Evolutionary conservation across 1,140 invertebrate genomes (phyloP).

Genomic region (Drosophila asahinai): DNA sequence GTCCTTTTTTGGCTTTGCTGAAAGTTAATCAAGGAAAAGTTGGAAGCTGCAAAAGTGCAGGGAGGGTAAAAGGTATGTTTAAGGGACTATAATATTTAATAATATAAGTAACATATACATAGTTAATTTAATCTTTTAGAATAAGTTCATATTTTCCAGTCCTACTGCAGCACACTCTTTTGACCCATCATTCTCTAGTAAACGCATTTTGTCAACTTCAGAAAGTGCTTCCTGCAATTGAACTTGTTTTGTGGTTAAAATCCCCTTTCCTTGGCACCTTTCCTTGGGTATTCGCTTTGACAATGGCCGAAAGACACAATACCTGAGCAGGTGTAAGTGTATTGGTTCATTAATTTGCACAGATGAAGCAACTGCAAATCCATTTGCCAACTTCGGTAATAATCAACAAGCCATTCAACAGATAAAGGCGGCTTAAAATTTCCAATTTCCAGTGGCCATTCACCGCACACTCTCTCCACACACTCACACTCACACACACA

Average conservation of each 20-base stretch:
- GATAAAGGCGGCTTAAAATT: constrained; percentile 57
- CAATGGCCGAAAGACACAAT: constrained; percentile 3
- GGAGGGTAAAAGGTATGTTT: background rate
- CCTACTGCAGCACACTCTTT: no score
- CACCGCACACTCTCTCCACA: constrained; percentile 9
- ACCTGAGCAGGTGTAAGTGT: constrained; percentile 1
- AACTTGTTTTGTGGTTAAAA: background rate
- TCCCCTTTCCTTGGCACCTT: background rate
- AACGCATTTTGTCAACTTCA: constrained; percentile 8
- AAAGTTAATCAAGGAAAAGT: constrained; percentile 30
- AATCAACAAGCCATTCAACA: constrained; percentile 68
- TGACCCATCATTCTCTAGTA: no score
- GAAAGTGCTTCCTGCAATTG: background rate
- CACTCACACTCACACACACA: constrained; percentile 6
- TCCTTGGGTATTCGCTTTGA: background rate
- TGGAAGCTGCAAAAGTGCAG: background rate
- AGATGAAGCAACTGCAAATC: constrained; percentile 36
- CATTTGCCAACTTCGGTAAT: constrained; percentile 42
- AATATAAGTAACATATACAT: no score
- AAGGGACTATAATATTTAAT: background rate
- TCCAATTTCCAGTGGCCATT: constrained; percentile 61
- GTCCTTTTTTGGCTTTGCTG: background rate
- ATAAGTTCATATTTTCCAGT: no score
- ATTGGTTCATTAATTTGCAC: constrained; percentile 45
- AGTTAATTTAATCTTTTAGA: no score